Base-by-base conservation (phyloP, 2,113 vertebrate species). In the Bubo blakistoni region DNA sequence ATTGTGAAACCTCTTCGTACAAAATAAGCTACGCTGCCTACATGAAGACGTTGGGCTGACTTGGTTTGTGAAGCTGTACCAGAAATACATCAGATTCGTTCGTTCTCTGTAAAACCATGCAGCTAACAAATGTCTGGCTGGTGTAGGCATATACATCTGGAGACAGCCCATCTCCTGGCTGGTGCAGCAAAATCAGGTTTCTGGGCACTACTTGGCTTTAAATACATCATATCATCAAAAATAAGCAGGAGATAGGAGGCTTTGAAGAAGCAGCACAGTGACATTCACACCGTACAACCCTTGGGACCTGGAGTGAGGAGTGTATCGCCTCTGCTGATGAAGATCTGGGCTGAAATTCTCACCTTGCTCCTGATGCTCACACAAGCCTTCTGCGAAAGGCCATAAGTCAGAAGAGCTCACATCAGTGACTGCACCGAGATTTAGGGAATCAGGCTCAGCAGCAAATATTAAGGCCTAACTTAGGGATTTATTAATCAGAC, bases 11-110 rank as follows among this genome's bases (percentile, higher is more conserved):
- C 76, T 88, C 38, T 51, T 55, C 0, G 0, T 27, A 49, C 12
- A n/a, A 86, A 92, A 92, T 66, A 77, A 94, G 80, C 88, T 90
- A 38, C 26, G 2, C 58, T 65, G 70, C 92, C 94, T 72, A 93
- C 88, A 52, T 13, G 19, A 77, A 88, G 88, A 61, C 1, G 0
- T 58, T 90, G 42, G 71, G 66, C 38, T 93, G 62, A 82, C 51
- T 66, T 52, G 21, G 26, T 83, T 62, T 78, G 21, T n/a, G 47
- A 81, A 71, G 71, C 51, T 83, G 36, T 38, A 88, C 27, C 79
- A 93, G 67, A 94, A 94, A 88, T 73, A 86, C 42, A 29, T 36
- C 42, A 73, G 46, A 22, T 80, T 83, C 88, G 32, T 25, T 88
- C 22, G 1, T n/a, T 62, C n/a, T 34, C 57, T 54, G 14, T 30